Evolutionary conservation across 2,113 vertebrate species (phyloP).

Genomic region (Phrynosoma blainvillii): DNA sequence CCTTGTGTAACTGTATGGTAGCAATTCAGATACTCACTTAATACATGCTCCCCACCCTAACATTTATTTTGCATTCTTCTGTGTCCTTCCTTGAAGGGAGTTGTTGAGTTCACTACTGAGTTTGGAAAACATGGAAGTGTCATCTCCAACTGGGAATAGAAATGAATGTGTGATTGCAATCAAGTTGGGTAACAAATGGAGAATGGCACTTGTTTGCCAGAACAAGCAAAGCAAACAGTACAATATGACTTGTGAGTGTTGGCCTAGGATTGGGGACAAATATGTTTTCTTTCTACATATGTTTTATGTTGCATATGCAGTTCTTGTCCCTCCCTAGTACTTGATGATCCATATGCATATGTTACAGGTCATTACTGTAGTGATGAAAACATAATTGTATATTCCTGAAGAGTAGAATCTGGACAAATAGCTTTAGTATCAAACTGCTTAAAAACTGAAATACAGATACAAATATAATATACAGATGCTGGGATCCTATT

Average conservation of each 20-base stretch:
- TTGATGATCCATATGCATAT: too few species aligned
- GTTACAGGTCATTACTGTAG: too few species aligned
- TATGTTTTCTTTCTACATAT: neutral
- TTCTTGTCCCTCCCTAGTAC: neutral
- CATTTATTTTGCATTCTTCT: neutral
- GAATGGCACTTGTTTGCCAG: neutral
- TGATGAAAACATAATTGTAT: too few species aligned
- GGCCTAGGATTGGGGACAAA: neutral
- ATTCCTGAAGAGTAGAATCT: too few species aligned
- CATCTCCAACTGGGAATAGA: neutral
- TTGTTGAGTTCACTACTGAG: neutral
- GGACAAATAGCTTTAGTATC: too few species aligned
- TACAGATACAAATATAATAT: too few species aligned
- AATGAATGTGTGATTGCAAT: neutral
- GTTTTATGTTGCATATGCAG: neutral
- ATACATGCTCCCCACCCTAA: neutral
- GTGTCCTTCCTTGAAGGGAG: neutral
- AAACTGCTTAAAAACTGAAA: too few species aligned
- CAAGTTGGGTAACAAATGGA: neutral
- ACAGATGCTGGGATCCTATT: too few species aligned
- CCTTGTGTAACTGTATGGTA: neutral
- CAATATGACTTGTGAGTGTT: neutral
- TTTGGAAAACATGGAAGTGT: neutral
- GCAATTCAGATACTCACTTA: neutral
- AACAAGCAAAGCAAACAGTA: neutral